Percentiles rank a stretch among this genome's conserved stretches.
phyloP scores from a whole-genome alignment of 35 echinoderm and acorn worm genomes.

The Strongylocentrotus purpuratus region DNA sequence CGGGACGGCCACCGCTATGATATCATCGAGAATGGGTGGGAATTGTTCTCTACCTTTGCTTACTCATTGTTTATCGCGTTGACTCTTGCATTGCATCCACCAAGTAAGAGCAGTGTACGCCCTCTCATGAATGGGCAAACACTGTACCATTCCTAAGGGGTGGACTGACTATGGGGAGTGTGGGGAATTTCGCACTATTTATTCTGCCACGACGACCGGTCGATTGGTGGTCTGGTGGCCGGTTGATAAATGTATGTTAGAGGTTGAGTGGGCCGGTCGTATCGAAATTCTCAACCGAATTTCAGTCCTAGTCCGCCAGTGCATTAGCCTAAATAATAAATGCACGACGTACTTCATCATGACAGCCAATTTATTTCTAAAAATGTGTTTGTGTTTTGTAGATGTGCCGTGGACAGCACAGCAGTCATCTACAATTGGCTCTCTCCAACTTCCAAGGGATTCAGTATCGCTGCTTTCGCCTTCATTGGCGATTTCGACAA shows the following conservation, averaged over 20 bases:
- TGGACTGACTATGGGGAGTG: no score
- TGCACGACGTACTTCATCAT: neutral
- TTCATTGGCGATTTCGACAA: constrained; percentile 35
- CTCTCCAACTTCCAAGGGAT: neutral
- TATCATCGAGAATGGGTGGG: constrained; percentile 38
- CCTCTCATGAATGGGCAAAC: neutral
- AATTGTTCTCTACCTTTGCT: neutral
- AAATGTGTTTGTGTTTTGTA: neutral
- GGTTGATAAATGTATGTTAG: neutral
- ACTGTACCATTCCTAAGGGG: no score
- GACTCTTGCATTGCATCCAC: no score
- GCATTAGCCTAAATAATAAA: no score
- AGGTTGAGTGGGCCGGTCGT: no score
- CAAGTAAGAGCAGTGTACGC: neutral
- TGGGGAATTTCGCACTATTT: no score
- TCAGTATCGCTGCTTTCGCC: neutral
- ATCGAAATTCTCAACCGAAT: no score
- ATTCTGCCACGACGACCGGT: neutral
- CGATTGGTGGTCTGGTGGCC: neutral
- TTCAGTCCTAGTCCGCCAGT: no score
- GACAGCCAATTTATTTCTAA: neutral
- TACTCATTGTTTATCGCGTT: neutral
- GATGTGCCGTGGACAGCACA: constrained; percentile 5
- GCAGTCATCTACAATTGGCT: neutral
- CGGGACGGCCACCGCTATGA: neutral